Conservation (phyloP, 2,888 invertebrate genomes). For the Oscheius sp. region DNA sequence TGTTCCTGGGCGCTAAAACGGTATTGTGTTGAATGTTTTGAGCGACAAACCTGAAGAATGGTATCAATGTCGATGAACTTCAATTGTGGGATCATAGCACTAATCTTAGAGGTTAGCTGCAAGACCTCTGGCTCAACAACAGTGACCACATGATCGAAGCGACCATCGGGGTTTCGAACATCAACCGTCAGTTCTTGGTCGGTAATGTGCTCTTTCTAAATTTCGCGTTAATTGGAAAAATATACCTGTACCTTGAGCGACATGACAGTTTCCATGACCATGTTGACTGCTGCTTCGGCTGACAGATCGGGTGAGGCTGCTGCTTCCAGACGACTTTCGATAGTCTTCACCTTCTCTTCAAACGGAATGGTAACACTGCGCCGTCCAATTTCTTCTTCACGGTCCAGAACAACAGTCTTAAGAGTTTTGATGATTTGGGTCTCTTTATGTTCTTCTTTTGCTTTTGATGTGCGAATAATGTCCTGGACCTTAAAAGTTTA, state of each 20-base stretch:
- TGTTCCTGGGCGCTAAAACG: conserved; percentile 45
- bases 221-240: not conserved
- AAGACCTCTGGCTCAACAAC: conserved; percentile 55
- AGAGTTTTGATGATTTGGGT: conserved; percentile 30
- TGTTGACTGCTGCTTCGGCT: conserved; percentile 50
- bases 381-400: conserved; percentile 33
- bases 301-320: conserved; percentile 31
- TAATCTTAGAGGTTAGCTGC: conserved; percentile 17
- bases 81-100: conserved; percentile 29
- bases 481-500: conserved; percentile 19
- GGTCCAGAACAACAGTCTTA: conserved; percentile 21
- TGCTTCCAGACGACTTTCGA: conserved; percentile 30
- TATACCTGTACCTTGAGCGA: conserved; percentile 44
- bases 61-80: conserved; percentile 63
- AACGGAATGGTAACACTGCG: conserved; percentile 37
- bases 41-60: conserved; percentile 43
- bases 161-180: conserved; percentile 55
- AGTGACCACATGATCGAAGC: conserved; percentile 60
- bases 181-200: conserved; percentile 59
- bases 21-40: not conserved
- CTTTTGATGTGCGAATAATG: conserved; percentile 22
- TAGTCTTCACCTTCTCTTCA: conserved; percentile 32
- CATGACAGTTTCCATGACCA: conserved; percentile 55
- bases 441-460: conserved; percentile 20
- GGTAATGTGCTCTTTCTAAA: conserved; percentile 52